These are phyloP conservation scores for Apogon talboti DNA, from an alignment of 2,797 vertebrate genomes.

Conservation along the genomic window DNA sequence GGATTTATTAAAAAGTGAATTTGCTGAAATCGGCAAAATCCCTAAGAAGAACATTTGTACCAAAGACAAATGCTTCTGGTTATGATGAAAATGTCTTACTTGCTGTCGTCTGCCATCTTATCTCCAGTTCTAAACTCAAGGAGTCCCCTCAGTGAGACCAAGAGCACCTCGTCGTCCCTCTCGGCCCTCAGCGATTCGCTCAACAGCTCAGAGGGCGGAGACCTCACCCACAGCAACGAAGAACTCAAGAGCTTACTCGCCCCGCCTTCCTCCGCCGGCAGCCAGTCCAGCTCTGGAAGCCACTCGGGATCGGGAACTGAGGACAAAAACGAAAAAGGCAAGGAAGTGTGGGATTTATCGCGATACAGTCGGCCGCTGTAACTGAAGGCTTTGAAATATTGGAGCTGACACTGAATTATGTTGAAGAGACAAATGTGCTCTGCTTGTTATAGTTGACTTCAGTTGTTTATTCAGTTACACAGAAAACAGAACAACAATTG, in stretches of 20 bases:
- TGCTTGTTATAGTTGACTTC: too few relatives aligned
- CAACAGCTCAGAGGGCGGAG: slow-evolving; percentile 95
- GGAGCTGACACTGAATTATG: too few relatives aligned
- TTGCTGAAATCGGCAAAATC: too few relatives aligned
- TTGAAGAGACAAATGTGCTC: too few relatives aligned
- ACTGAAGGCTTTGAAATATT: background rate
- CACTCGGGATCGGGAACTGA: slow-evolving; percentile 90
- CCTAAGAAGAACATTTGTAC: too few relatives aligned
- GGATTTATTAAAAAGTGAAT: too few relatives aligned
- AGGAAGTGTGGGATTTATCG: slow-evolving; percentile 28
- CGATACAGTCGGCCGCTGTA: background rate
- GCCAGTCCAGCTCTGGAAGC: slow-evolving; percentile 89
- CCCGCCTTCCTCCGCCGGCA: slow-evolving; percentile 91
- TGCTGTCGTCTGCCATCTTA: background rate
- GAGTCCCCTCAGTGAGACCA: slow-evolving; percentile 92
- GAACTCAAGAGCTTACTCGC: slow-evolving; percentile 91
- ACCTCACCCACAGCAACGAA: slow-evolving; percentile 89
- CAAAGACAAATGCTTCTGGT: too few relatives aligned
- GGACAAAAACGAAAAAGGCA: slow-evolving; percentile 97
- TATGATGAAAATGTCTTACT: background rate
- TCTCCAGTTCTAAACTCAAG: slow-evolving; percentile 81
- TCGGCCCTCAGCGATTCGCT: slow-evolving; percentile 97
- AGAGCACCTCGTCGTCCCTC: slow-evolving; percentile 96
- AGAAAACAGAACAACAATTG: too few relatives aligned
- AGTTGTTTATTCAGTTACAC: too few relatives aligned